phyloP scores from a whole-genome alignment of 2,888 invertebrate genomes.

The Synergus itoensis region DNA sequence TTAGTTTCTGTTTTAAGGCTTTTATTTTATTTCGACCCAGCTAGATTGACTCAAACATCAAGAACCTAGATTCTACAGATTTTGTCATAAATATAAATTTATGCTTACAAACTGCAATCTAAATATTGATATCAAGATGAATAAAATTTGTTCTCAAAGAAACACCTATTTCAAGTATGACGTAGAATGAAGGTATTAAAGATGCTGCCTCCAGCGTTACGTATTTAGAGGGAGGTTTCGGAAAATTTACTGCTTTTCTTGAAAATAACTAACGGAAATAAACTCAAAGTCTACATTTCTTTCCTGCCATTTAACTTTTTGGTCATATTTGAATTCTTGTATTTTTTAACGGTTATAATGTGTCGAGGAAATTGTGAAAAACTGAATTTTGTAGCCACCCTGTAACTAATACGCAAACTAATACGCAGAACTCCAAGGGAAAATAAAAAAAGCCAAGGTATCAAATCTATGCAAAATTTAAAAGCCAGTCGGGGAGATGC shows the following conservation, averaged over 20 bases:
- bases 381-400: no score
- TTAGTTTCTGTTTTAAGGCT: background rate
- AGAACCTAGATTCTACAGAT: slow-evolving; percentile 16
- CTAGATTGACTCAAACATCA: background rate
- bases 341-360: no score
- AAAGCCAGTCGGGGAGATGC: background rate
- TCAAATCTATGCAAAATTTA: background rate
- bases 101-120: slow-evolving; percentile 26
- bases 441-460: background rate
- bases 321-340: no score
- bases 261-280: no score
- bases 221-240: no score
- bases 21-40: slow-evolving; percentile 10
- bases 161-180: background rate
- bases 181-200: background rate
- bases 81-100: slow-evolving; percentile 23
- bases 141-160: slow-evolving; percentile 32
- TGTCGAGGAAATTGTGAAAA: no score
- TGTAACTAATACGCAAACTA: no score
- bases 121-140: slow-evolving; percentile 34
- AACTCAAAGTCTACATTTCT: background rate
- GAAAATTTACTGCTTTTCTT: background rate
- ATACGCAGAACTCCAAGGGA: background rate
- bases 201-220: background rate
- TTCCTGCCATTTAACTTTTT: no score